Base-by-base conservation (phyloP, 2,888 invertebrate species). In the Netelia inedita region DNA sequence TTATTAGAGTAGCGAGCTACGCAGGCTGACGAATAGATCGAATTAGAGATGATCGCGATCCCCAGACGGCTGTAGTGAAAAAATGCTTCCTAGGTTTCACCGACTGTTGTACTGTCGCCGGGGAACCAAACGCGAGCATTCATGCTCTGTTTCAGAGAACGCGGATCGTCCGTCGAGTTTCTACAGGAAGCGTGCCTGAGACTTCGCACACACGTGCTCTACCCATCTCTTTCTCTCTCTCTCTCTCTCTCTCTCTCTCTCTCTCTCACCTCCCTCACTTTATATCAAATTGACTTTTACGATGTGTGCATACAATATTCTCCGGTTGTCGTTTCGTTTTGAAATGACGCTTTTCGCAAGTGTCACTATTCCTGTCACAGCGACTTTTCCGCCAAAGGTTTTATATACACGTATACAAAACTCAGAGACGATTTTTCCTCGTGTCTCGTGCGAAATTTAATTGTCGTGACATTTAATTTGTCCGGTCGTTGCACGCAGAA, bases 81-180 rank as follows among this genome's bases (percentile, higher is more conserved):
- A 89, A 89, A 88, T 86, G 79, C 87, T 83, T 91, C 89, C 92
- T 88, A 88, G 74, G 88, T 92, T 92, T 92, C 91, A 90, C 91
- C 88, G 83, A 66, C 80, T 88, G 68, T 57, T 82, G 73, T 55
- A 88, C 84, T 88, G 89, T 89, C 88, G 87, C 82, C 57, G 61
- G 59, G 81, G 53, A 76, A 61, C 75, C 79, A 78, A 89, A 89
- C 87, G 90, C 87, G 86, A 81, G 86, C 80, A 86, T 92, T 92
- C 92, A 93, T 92, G 92, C 92, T 93, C 92, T 93, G 92, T 92
- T 93, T 93, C 89, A 91, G 89, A 89, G 87, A 85, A 83, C 88
- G 89, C 88, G 88, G 89, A 91, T 89, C 63, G 71, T 55, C 85
- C 84, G 86, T 86, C 82, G 90, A 92, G 92, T 93, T 92, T 92